These are phyloP conservation scores for Stomatorhinus walkeri DNA, from an alignment of 2,797 vertebrate genomes.

Conservation along the genomic window DNA sequence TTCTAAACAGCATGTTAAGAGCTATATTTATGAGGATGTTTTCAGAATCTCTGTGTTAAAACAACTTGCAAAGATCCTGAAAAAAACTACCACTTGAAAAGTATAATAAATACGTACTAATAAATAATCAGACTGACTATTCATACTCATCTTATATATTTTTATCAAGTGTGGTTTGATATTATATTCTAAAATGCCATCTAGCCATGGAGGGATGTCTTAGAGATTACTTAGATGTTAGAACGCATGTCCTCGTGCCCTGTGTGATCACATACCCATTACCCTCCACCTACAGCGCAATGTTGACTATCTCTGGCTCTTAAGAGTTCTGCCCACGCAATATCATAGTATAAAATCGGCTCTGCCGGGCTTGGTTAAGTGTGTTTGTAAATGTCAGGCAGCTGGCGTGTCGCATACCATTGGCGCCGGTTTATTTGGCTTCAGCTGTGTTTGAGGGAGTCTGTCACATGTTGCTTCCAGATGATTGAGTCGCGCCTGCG, in stretches of 20 bases:
- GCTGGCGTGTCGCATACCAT: neutral
- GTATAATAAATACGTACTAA: neutral
- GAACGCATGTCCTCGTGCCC: neutral
- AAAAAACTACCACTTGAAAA: neutral
- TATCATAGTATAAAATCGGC: neutral
- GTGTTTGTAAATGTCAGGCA: neutral
- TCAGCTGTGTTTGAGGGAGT: neutral
- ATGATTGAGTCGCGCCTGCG: neutral
- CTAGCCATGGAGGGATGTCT: neutral
- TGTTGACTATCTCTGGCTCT: neutral
- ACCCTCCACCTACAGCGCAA: neutral
- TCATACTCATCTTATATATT: neutral
- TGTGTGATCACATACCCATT: neutral
- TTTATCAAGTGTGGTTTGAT: neutral
- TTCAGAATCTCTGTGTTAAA: neutral
- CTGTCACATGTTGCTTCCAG: neutral
- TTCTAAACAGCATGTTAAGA: neutral
- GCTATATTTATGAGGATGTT: neutral
- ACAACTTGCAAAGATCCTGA: neutral
- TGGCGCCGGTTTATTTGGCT: neutral
- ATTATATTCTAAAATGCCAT: neutral
- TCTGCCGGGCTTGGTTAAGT: neutral
- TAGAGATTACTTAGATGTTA: neutral
- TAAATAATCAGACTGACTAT: neutral
- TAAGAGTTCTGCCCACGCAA: neutral